phyloP scores from a whole-genome alignment of 2,888 invertebrate genomes.

The Cyclophora albipunctata region DNA sequence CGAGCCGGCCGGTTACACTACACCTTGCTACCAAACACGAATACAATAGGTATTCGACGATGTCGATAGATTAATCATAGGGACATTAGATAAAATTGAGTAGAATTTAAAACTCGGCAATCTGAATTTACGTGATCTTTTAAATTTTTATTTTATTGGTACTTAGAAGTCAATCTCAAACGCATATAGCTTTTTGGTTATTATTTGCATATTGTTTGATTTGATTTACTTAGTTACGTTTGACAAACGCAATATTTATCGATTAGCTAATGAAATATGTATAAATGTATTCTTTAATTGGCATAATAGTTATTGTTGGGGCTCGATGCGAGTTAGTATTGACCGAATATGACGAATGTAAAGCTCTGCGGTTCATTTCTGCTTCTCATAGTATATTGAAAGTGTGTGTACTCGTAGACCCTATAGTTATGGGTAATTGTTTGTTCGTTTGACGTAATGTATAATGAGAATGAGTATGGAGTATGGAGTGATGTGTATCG shows the following conservation, averaged over 20 bases:
- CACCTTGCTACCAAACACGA: conserved; percentile 33
- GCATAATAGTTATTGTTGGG: neutral
- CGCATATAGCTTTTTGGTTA: conserved; percentile 2
- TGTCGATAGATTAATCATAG: conserved; percentile 12
- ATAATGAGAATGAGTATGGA: too few relatives aligned
- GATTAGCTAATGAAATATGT: conserved; percentile 1
- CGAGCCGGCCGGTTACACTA: conserved; percentile 25
- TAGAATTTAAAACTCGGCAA: conserved; percentile 14
- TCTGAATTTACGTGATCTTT: conserved; percentile 17
- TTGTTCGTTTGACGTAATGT: too few relatives aligned
- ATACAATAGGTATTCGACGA: conserved; percentile 18
- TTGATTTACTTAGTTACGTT: neutral
- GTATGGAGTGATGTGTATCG: too few relatives aligned
- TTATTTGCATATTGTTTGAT: conserved; percentile 1
- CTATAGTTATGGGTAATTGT: too few relatives aligned
- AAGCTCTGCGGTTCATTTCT: neutral
- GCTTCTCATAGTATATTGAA: neutral
- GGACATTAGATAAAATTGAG: conserved; percentile 15
- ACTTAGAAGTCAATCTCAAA: neutral
- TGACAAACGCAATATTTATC: conserved; percentile 6
- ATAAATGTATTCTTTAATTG: conserved; percentile 7
- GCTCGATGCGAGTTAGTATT: too few relatives aligned
- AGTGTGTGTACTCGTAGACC: too few relatives aligned
- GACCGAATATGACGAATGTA: too few relatives aligned
- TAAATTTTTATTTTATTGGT: conserved; percentile 15